phyloP scores from a whole-genome alignment of 2,888 invertebrate species.

The Gisinianus flammeolus region DNA sequence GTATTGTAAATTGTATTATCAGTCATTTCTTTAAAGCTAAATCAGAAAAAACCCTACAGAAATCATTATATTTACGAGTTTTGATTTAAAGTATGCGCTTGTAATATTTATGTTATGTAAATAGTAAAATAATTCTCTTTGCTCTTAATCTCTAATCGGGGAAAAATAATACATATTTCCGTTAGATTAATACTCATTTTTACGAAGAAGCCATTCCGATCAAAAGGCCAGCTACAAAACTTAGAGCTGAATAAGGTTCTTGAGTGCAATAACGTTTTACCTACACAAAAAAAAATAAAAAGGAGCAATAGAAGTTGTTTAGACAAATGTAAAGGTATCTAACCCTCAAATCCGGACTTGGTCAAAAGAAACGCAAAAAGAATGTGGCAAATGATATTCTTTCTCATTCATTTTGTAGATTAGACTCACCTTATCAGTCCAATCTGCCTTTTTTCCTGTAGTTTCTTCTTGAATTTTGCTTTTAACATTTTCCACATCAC shows the following conservation, averaged over 20 bases:
- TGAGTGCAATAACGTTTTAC: slow-evolving; percentile 61
- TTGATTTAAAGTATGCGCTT: neutral
- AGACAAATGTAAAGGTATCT: slow-evolving; percentile 68
- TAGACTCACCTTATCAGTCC: slow-evolving; percentile 77
- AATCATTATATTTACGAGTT: neutral
- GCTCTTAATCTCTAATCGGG: no score
- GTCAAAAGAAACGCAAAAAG: neutral
- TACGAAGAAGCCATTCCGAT: slow-evolving; percentile 78
- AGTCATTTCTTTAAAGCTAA: neutral
- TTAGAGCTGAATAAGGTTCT: slow-evolving; percentile 79
- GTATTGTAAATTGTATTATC: neutral
- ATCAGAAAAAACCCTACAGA: neutral
- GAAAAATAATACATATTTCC: no score
- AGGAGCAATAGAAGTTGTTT: slow-evolving; percentile 58
- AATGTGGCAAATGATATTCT: neutral
- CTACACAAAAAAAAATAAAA: neutral
- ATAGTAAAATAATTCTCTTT: no score
- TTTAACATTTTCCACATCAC: slow-evolving; percentile 79
- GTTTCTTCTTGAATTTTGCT: slow-evolving; percentile 79
- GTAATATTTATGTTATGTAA: no score
- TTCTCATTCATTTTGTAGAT: no score
- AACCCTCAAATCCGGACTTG: neutral
- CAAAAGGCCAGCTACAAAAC: slow-evolving; percentile 87
- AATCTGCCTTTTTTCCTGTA: slow-evolving; percentile 74
- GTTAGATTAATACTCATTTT: no score